Base-by-base conservation (phyloP, 2,113 vertebrate species). In the Corythaixoides concolor region DNA sequence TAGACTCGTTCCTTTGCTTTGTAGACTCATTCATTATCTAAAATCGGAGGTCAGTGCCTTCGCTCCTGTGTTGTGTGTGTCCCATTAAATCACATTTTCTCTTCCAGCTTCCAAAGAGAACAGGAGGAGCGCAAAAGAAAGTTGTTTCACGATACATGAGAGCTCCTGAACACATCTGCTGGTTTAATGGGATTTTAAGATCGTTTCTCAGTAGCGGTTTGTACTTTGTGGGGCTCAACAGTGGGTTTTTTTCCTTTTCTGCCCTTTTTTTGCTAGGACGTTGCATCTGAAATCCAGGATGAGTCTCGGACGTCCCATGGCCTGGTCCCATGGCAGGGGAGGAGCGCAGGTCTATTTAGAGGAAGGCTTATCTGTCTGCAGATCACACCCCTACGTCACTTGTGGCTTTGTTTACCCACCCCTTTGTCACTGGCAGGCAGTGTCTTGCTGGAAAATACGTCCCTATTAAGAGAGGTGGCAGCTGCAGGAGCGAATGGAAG, bases 91-190 rank as follows among this genome's bases (percentile, higher is more conserved):
- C 33, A 0, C 35, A 5, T 74, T 85, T 85, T 90, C 32, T 64
- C n/a, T 69, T 60, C 30, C 81, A 79, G 35, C 47, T 70, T 59
- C 62, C 85, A 15, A 32, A 75, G 67, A 35, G 50, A 92, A 52
- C 58, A 45, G 70, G 12, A 68, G 28, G 21, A 43, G n/a, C 2
- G 4, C 13, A 6, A 27, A 52, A 52, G 21, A 16, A 45, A 20
- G 20, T 15, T 19, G 32, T 56, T 73, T 32, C 12, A 1, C 0
- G 8, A 20, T 10, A 19, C 8, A 5, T 8, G 16, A 8, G 30
- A 63, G 30, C 60, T 82, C 70, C 60, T 21, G 41, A 47, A 5
- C 1, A 2, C 63, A n/a, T 39, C 35, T 72, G 73, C 66, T 37
- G 41, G 7, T 58, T 43, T 9, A 24, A 32, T 15, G 68, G 53